Evolutionary conservation across 2,888 invertebrate species (phyloP).

Genomic region (Xylocampa areola): DNA sequence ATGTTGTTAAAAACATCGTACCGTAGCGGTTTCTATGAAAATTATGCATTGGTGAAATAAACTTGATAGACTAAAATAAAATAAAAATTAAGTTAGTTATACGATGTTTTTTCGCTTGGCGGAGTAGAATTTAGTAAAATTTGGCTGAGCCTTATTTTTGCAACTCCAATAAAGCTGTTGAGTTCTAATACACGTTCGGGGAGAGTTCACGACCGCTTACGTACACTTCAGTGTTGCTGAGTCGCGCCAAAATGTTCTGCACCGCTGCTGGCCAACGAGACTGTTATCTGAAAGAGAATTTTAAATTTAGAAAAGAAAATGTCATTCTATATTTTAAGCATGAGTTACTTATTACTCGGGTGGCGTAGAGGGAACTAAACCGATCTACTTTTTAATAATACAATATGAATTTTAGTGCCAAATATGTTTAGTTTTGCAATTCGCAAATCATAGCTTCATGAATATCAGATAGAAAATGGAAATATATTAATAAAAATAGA

Average conservation of each 20-base stretch:
- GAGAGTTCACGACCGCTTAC: conserved; percentile 71
- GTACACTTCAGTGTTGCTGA: conserved; percentile 70
- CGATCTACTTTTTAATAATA: no score
- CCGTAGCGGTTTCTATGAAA: not conserved
- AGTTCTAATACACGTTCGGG: conserved; percentile 60
- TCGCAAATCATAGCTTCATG: no score
- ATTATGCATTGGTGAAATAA: not conserved
- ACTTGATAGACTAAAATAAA: not conserved
- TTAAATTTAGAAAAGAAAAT: conserved; percentile 51
- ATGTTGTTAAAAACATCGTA: not conserved
- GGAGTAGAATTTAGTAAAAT: conserved; percentile 17
- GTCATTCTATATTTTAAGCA: conserved; percentile 25
- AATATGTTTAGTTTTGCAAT: no score
- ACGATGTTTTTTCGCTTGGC: conserved; percentile 7
- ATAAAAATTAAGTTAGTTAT: not conserved
- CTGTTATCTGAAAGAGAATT: conserved; percentile 65
- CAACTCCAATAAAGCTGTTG: conserved; percentile 57
- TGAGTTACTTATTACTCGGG: conserved; percentile 39
- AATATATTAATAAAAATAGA: no score
- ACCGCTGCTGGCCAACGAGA: conserved; percentile 63
- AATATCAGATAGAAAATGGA: no score
- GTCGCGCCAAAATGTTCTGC: conserved; percentile 70
- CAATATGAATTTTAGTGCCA: no score
- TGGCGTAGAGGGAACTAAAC: conserved; percentile 10
- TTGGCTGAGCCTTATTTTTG: conserved; percentile 52